A percentile compares a stretch with the other conserved stretches of the same genome.
phyloP scores from a whole-genome alignment of 2,888 invertebrate genomes.

The Synergus umbraculus region DNA sequence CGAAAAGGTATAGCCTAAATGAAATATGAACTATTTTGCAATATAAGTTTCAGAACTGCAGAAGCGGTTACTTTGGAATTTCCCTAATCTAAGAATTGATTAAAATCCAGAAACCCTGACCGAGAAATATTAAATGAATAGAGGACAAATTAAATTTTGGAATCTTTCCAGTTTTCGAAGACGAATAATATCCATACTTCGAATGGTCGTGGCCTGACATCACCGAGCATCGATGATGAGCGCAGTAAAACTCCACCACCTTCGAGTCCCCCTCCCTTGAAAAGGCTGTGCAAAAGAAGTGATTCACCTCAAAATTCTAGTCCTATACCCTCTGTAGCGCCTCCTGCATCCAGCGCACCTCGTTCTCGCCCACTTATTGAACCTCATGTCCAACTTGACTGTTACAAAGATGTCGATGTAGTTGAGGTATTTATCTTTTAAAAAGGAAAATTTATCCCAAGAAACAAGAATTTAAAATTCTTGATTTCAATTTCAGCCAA shows the following conservation, averaged over 20 bases:
- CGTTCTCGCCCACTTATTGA: conserved; percentile 75
- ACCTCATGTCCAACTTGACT: conserved; percentile 77
- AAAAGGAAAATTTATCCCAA: conserved; percentile 16
- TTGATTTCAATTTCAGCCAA: conserved; percentile 79
- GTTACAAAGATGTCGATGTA: conserved; percentile 76
- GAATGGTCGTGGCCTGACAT: conserved; percentile 74
- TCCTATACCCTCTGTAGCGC: conserved; percentile 72
- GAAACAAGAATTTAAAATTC: background rate
- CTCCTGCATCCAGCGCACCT: conserved; percentile 70
- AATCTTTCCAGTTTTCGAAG: conserved; percentile 69
- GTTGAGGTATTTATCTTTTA: conserved; percentile 70
- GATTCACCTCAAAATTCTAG: conserved; percentile 77
- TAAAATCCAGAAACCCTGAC: background rate
- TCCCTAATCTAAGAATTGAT: background rate
- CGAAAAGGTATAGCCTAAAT: conserved; percentile 69
- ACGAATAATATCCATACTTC: conserved; percentile 74
- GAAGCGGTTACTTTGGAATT: background rate
- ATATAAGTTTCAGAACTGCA: background rate
- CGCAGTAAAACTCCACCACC: conserved; percentile 75
- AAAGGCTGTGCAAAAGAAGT: conserved; percentile 77
- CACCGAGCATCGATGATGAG: conserved; percentile 75
- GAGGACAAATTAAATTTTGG: conserved; percentile 7
- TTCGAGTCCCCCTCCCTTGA: conserved; percentile 75
- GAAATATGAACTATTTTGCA: background rate
- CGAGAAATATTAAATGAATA: conserved; percentile 1